Conservation (phyloP, 2,888 invertebrate genomes). For the Temnothorax rugatulus region DNA sequence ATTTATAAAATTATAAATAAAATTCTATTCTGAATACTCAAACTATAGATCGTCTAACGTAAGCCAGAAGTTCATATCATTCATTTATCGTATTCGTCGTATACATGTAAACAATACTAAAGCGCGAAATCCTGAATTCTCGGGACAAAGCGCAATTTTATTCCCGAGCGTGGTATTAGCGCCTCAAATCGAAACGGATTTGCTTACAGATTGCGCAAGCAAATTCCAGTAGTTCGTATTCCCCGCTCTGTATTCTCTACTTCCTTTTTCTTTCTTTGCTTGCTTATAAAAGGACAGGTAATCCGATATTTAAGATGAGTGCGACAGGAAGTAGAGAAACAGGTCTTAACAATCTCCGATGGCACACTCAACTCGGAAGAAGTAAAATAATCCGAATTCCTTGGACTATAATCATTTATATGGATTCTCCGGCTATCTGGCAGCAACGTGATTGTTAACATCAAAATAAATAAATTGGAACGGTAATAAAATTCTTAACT, state of each 20-base stretch:
- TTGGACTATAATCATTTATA: background rate
- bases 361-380: background rate
- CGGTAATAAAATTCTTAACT: background rate
- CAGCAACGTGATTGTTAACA: background rate
- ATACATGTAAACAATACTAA: background rate
- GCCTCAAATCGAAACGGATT: slow-evolving; percentile 71
- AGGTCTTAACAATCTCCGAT: slow-evolving; percentile 13
- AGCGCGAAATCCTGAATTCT: slow-evolving; percentile 14
- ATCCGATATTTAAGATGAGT: slow-evolving; percentile 48
- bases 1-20: background rate
- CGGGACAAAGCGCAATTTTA: slow-evolving; percentile 29
- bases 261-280: slow-evolving; percentile 34
- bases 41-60: background rate
- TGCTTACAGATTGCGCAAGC: slow-evolving; percentile 60
- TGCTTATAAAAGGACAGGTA: slow-evolving; percentile 25
- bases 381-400: slow-evolving; percentile 10
- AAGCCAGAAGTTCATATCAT: background rate
- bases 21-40: background rate
- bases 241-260: background rate
- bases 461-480: background rate
- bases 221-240: slow-evolving; percentile 38
- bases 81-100: background rate
- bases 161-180: slow-evolving; percentile 71
- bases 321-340: slow-evolving; percentile 4
- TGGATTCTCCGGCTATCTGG: background rate